These are phyloP conservation scores for Rhyacophila evoluta DNA, from an alignment of 2,888 invertebrate genomes.

Conservation along the genomic window DNA sequence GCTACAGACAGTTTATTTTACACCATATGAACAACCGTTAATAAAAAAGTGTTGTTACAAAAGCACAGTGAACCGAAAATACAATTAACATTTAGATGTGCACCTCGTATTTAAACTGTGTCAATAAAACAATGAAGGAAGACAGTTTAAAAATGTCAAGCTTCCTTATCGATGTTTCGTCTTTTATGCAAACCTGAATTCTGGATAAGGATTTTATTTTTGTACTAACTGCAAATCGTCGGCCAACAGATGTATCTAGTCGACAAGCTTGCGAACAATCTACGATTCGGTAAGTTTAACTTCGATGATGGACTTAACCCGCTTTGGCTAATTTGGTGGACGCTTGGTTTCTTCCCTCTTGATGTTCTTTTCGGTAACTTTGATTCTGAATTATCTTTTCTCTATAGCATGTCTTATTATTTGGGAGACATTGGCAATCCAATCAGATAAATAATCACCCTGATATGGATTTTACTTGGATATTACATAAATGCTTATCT, in stretches of 20 bases:
- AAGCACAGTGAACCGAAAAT: neutral
- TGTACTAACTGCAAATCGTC: neutral
- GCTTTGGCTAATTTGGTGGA: neutral
- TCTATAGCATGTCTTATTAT: too few relatives aligned
- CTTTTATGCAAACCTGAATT: neutral
- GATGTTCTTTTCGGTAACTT: neutral
- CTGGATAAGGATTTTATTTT: neutral
- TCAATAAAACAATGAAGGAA: neutral
- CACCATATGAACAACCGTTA: neutral
- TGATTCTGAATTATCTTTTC: too few relatives aligned
- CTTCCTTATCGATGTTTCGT: neutral
- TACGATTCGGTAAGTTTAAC: conserved; percentile 51
- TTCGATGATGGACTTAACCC: conserved; percentile 19
- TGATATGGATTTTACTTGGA: too few relatives aligned
- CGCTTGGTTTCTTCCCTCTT: neutral
- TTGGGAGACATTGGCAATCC: too few relatives aligned
- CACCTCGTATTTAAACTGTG: neutral
- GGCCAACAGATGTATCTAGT: conserved; percentile 52
- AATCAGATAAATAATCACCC: too few relatives aligned
- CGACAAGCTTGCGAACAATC: conserved; percentile 52
- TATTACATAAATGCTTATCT: too few relatives aligned
- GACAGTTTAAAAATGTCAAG: neutral
- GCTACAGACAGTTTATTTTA: neutral
- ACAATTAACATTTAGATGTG: too few relatives aligned
- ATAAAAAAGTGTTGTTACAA: neutral